Evolutionary conservation across 2,797 vertebrate species (phyloP), one percentile per base, ranked within the genome.

Genomic region (Ptychobarbus kaznakovi): DNA sequence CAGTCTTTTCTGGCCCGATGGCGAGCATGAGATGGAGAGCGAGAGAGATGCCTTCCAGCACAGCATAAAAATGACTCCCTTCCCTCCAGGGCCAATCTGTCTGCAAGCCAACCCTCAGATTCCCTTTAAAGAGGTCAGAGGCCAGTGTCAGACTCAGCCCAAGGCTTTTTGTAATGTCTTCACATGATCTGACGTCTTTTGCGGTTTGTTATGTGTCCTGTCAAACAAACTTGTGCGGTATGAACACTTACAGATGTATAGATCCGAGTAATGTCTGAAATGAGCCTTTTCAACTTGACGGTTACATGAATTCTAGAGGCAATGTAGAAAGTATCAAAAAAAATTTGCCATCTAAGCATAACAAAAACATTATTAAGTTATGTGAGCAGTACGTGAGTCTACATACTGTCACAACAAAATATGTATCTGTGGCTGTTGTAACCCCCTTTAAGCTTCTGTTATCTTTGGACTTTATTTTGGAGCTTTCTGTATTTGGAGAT

Each of bases 121-220:
- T 74, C 28, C 61, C 40, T 83, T 83, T 74, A 51, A 35, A 66
- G 44, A 76, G 81, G 72, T 83, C 72, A 83, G 58, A 63, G 81
- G 56, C 15, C 72, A 51, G 72, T 65, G 42, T 75, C 58, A 65
- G 72, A 78, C 73, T 49, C 53, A 65, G 38, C 68, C 74, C n/a
- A 42, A 25, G 65, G 72, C 66, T 78, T 77, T 25, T 49, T 76
- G 61, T 86, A 44, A 69, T 63, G 32, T 61, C 46, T 84, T 84
- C 73, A 58, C 61, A 81, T 87, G 63, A 80, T 82, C 81, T 61
- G 53, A 82, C 7, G 8, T 82, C 81, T 74, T 44, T 82, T 22
- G 38, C 18, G 3, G 40, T 82, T 73, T 82, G 69, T 63, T 82
- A 22, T 61, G 53, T 72, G 51, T 72, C 35, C 44, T 72, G 66